Conservation (phyloP, 1,140 invertebrate genomes). For the Ridgeia piscesae region DNA sequence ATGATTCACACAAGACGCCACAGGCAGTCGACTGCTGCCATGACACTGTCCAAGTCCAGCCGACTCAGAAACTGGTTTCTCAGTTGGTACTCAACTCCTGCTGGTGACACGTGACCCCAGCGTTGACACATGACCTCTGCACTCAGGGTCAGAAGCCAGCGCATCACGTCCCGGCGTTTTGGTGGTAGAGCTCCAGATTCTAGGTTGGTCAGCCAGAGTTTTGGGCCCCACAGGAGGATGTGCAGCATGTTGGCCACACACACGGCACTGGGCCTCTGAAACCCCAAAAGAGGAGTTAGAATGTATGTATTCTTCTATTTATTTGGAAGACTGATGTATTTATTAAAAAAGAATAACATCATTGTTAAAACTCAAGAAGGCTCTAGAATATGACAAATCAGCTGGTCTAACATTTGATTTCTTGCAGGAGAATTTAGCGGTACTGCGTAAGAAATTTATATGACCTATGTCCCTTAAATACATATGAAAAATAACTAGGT, state of each 20-base stretch:
- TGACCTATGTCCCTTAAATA: too few species aligned
- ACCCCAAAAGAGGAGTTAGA: neutral
- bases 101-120: neutral
- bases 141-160: constrained; percentile 12
- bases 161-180: neutral
- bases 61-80: neutral
- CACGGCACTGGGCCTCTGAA: constrained; percentile 11
- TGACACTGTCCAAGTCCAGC: neutral
- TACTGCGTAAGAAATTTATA: neutral
- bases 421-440: neutral
- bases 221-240: neutral
- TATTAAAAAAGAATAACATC: neutral
- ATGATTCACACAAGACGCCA: neutral
- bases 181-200: neutral
- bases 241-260: neutral
- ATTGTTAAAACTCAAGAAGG: neutral
- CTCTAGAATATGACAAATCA: neutral
- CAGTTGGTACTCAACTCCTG: neutral
- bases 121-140: constrained; percentile 9
- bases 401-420: neutral
- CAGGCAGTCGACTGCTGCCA: neutral
- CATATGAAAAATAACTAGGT: neutral
- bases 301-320: too few species aligned
- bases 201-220: neutral
- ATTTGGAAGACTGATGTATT: too few species aligned